A percentile compares a stretch with the other conserved stretches of the same genome.
Conservation (phyloP, 1,140 invertebrate species). For the Atta cephalotes region DNA sequence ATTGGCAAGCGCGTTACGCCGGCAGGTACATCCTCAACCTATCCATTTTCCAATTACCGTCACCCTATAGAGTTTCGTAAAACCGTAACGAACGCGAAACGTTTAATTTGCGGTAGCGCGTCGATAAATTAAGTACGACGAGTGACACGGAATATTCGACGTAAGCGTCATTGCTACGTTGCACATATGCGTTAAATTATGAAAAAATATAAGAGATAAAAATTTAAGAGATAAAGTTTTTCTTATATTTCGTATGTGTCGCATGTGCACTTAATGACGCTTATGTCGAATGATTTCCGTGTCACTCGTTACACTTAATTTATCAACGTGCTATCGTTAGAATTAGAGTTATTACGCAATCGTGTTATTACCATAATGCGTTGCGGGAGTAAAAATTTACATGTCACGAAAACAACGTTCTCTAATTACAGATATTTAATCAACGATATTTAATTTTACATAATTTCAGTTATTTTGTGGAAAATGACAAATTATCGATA, state of each 20-base stretch:
- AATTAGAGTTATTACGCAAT: no score
- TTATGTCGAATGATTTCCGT: constrained; percentile 48
- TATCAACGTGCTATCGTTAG: constrained; percentile 44
- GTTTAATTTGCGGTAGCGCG: constrained; percentile 67
- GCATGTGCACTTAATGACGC: background rate
- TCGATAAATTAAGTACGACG: constrained; percentile 69
- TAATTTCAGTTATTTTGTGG: constrained; percentile 16
- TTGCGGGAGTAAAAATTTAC: background rate
- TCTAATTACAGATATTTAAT: background rate
- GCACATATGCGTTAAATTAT: background rate
- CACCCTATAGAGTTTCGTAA: constrained; percentile 57
- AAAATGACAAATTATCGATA: background rate
- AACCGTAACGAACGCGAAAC: constrained; percentile 63
- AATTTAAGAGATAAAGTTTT: background rate
- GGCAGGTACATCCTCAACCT: constrained; percentile 52
- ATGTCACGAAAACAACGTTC: background rate
- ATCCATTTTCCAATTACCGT: constrained; percentile 60
- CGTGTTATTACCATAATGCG: background rate
- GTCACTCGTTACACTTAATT: constrained; percentile 66
- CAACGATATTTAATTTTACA: constrained; percentile 7
- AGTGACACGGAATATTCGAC: constrained; percentile 50
- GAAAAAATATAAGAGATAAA: background rate
- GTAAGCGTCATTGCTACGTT: constrained; percentile 6
- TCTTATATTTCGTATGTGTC: background rate
- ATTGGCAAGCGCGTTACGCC: constrained; percentile 54